Percentiles rank a stretch among this genome's conserved stretches.
Evolutionary conservation across 64 coral and sea anemone genomes (phyloP).

Genomic region (Stichodactyla mertensii): DNA sequence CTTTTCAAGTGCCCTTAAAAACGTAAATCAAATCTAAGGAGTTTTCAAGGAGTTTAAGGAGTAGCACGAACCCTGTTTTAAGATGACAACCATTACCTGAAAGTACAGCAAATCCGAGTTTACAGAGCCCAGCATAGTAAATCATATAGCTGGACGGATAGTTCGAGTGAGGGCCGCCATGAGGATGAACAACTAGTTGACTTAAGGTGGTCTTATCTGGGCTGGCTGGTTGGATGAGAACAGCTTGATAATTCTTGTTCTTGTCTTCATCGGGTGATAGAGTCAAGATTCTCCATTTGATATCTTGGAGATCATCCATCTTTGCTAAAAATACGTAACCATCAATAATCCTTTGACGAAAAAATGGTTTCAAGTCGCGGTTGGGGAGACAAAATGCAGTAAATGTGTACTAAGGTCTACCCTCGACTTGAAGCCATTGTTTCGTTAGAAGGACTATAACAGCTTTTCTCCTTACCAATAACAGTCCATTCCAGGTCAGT

Average conservation of each 20-base stretch:
- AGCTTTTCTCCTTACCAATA: background rate
- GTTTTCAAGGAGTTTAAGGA: no score
- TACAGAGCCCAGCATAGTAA: background rate
- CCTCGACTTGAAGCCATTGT: no score
- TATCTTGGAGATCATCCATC: background rate
- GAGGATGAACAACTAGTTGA: conserved; percentile 61
- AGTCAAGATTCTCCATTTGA: background rate
- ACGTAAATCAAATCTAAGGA: no score
- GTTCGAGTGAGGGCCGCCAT: conserved; percentile 65
- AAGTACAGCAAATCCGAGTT: conserved; percentile 9
- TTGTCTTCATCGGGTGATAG: background rate
- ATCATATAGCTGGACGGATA: conserved; percentile 15
- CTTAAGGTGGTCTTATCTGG: background rate
- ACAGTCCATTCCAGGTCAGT: background rate
- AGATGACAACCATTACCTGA: background rate
- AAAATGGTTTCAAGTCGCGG: no score
- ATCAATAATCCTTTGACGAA: background rate
- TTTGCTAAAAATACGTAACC: background rate
- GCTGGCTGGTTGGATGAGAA: conserved; percentile 43
- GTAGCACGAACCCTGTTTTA: no score
- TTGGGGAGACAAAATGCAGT: no score
- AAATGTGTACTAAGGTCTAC: no score
- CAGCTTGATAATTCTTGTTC: conserved; percentile 45
- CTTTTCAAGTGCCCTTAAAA: no score
- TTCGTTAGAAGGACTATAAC: no score